phyloP scores from a whole-genome alignment of 2,888 invertebrate species.

The Spatulosminthurus flaviceps region DNA sequence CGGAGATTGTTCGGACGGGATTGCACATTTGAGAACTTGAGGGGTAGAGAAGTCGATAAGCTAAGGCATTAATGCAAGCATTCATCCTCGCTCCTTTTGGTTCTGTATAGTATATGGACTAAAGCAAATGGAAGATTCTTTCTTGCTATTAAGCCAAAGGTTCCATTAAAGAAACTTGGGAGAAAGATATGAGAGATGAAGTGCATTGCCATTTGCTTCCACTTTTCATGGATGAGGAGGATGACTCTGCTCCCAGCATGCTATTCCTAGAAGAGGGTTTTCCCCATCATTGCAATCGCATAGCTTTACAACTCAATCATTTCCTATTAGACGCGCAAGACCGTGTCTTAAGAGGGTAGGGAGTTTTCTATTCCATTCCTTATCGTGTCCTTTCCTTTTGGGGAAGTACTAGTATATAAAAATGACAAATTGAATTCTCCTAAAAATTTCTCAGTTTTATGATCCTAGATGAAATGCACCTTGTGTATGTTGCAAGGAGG shows the following conservation, averaged over 20 bases:
- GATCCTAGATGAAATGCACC: no score
- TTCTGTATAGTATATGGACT: background rate
- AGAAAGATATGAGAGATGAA: background rate
- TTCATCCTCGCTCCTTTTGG: background rate
- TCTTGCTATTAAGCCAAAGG: background rate
- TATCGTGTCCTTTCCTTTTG: background rate
- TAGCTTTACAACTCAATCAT: background rate
- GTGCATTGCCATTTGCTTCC: constrained; percentile 13
- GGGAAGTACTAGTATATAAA: background rate
- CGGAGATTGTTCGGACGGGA: background rate
- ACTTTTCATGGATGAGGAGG: background rate
- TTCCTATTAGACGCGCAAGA: constrained; percentile 13
- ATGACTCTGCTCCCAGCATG: background rate
- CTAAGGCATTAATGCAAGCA: background rate
- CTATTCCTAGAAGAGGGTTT: constrained; percentile 6
- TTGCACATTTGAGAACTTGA: background rate
- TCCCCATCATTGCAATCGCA: constrained; percentile 12
- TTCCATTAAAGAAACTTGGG: background rate
- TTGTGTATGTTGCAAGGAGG: no score
- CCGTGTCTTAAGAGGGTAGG: background rate
- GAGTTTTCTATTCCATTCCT: background rate
- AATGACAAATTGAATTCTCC: background rate
- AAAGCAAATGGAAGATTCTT: background rate
- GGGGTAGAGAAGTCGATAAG: background rate
- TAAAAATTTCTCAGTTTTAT: background rate